These are phyloP conservation scores for Phytoseiulus persimilis DNA, from an alignment of 2,888 invertebrate species.

Conservation along the genomic window DNA sequence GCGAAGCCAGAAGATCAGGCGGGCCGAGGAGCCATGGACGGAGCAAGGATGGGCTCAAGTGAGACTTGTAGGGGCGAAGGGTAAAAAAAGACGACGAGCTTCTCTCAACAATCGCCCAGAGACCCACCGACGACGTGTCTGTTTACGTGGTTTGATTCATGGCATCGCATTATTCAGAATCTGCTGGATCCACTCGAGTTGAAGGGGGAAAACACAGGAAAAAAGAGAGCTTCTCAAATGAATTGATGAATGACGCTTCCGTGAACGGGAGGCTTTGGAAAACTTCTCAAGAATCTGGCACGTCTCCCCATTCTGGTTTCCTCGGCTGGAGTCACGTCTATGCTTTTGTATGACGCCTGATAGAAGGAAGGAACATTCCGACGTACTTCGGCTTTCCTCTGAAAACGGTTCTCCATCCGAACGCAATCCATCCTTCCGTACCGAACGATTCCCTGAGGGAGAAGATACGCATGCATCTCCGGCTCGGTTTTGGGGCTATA, in stretches of 20 bases:
- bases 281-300: neutral
- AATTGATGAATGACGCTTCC: neutral
- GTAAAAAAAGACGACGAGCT: neutral
- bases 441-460: no score
- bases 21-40: neutral
- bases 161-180: neutral
- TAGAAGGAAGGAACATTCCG: no score
- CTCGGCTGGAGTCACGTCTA: no score
- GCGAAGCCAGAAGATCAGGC: neutral
- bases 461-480: no score
- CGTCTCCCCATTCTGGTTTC: neutral
- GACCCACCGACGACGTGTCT: neutral
- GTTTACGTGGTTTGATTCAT: neutral
- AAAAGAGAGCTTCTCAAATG: neutral
- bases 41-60: neutral
- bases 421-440: no score
- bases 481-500: no score
- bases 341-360: no score
- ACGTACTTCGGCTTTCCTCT: no score
- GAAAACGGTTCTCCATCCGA: no score
- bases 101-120: neutral
- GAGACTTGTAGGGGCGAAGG: neutral
- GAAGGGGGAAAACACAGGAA: neutral
- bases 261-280: neutral
- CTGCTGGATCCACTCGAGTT: neutral